These are phyloP conservation scores for Hypena proboscidalis DNA, from an alignment of 2,888 invertebrate genomes.

Conservation along the genomic window DNA sequence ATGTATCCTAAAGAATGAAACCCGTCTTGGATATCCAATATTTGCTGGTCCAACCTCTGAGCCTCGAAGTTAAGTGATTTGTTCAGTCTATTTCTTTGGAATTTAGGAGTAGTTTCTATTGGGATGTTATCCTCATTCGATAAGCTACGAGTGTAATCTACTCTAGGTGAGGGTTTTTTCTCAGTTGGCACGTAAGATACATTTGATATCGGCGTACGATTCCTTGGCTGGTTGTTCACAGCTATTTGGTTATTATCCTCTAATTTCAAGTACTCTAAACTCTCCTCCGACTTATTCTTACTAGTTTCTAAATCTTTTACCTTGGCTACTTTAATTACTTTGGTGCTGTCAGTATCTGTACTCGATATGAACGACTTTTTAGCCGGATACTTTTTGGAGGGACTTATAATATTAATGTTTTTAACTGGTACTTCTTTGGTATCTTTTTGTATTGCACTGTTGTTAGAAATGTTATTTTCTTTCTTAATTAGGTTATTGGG, in stretches of 20 bases:
- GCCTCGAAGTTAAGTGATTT: constrained; percentile 80
- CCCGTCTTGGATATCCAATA: constrained; percentile 79
- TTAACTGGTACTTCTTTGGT: constrained; percentile 78
- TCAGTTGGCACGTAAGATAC: constrained; percentile 74
- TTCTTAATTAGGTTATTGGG: constrained; percentile 61
- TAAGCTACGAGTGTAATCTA: constrained; percentile 69
- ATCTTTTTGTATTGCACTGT: constrained; percentile 77
- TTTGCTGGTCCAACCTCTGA: constrained; percentile 79
- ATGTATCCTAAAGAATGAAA: constrained; percentile 79
- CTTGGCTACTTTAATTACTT: constrained; percentile 76
- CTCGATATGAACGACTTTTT: constrained; percentile 76
- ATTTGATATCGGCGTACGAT: constrained; percentile 79
- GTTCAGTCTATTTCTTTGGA: constrained; percentile 80
- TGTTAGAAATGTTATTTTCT: constrained; percentile 60
- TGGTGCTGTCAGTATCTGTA: constrained; percentile 69
- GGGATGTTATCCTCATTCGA: constrained; percentile 71
- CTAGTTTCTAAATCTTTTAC: constrained; percentile 79
- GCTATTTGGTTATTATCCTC: constrained; percentile 78
- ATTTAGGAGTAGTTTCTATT: constrained; percentile 71
- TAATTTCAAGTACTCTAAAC: constrained; percentile 77
- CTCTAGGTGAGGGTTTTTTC: constrained; percentile 59
- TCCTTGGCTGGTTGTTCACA: constrained; percentile 79
- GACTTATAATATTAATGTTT: constrained; percentile 76
- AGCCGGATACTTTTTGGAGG: constrained; percentile 78
- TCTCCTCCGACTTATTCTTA: constrained; percentile 74